Percentiles rank a stretch among this genome's conserved stretches.
phyloP scores from a whole-genome alignment of 2,888 invertebrate species.

The Sesamia inferens region DNA sequence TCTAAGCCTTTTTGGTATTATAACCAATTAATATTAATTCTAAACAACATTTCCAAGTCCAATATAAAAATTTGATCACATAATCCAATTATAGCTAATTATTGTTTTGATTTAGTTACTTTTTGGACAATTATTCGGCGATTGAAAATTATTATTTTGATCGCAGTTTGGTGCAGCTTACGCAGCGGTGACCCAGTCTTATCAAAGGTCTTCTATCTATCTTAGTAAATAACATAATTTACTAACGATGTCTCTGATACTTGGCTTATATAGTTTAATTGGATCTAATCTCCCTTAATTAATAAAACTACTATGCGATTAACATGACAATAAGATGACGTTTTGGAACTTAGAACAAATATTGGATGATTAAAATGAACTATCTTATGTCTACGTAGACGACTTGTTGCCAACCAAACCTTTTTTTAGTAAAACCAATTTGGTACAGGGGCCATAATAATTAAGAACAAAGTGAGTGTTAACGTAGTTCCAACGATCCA shows the following conservation, averaged over 20 bases:
- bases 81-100: constrained; percentile 9
- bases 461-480: neutral
- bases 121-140: constrained; percentile 14
- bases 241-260: constrained; percentile 19
- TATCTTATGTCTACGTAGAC: neutral
- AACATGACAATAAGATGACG: constrained; percentile 5
- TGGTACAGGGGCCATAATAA: neutral
- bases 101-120: constrained; percentile 11
- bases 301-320: constrained; percentile 5
- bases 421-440: neutral
- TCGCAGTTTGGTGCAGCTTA: constrained; percentile 4
- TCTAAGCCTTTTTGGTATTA: neutral
- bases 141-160: neutral
- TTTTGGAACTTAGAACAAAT: constrained; percentile 9
- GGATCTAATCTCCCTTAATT: constrained; percentile 32
- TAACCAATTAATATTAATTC: neutral
- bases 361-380: neutral
- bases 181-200: neutral
- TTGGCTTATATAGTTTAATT: constrained; percentile 34
- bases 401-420: neutral
- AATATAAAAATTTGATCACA: neutral
- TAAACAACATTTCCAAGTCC: neutral
- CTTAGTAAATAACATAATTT: constrained; percentile 34
- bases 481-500: neutral
- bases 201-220: constrained; percentile 8